These are phyloP conservation scores for Hyles lineata DNA, from an alignment of 2,888 invertebrate species.

Conservation along the genomic window DNA sequence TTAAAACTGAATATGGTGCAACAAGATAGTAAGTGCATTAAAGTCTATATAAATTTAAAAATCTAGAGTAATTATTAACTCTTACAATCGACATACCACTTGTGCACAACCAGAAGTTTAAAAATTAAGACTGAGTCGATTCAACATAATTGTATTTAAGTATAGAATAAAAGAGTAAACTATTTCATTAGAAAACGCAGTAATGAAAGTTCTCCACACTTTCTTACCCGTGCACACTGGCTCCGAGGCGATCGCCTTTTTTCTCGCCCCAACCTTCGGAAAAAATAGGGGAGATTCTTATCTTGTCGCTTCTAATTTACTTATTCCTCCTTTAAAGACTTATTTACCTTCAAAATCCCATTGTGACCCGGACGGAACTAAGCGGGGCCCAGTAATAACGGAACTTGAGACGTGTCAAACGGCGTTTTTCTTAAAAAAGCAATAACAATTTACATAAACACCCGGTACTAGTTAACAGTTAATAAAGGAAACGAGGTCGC, in stretches of 20 bases:
- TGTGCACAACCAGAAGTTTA: too few relatives aligned
- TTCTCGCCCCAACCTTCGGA: slow-evolving; percentile 75
- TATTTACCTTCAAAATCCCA: slow-evolving; percentile 88
- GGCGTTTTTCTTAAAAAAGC: slow-evolving; percentile 82
- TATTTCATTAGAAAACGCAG: slow-evolving; percentile 16
- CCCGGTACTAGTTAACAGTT: slow-evolving; percentile 83
- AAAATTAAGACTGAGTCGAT: too few relatives aligned
- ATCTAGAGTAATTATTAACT: too few relatives aligned
- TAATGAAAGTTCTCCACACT: slow-evolving; percentile 56
- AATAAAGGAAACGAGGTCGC: slow-evolving; percentile 82
- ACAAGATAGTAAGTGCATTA: too few relatives aligned
- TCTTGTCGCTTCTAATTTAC: slow-evolving; percentile 92
- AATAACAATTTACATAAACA: slow-evolving; percentile 85
- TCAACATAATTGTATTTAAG: too few relatives aligned
- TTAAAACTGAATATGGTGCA: too few relatives aligned
- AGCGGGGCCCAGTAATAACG: slow-evolving; percentile 74
- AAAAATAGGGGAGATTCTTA: slow-evolving; percentile 90
- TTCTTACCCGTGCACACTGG: slow-evolving; percentile 51
- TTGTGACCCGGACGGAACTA: slow-evolving; percentile 78
- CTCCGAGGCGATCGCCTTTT: slow-evolving; percentile 81
- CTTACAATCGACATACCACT: too few relatives aligned
- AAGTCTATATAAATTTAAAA: too few relatives aligned
- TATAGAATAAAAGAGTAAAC: too few relatives aligned
- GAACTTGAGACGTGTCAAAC: slow-evolving; percentile 80
- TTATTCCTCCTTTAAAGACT: slow-evolving; percentile 90